Evolutionary conservation across 2,113 vertebrate genomes (phyloP).

Genomic region (Peromyscus maniculatus): DNA sequence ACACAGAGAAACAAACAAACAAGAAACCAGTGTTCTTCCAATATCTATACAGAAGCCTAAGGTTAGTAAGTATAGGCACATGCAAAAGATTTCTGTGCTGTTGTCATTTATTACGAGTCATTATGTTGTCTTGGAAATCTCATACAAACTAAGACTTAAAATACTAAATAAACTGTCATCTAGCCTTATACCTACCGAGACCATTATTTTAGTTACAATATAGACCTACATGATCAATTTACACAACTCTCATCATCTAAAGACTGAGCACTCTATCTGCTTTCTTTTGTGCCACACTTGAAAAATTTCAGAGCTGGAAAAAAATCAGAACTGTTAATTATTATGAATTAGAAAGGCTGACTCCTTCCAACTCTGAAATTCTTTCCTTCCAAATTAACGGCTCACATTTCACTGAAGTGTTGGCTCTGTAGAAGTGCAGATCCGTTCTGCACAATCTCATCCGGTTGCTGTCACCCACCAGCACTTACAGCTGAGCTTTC

Average conservation of each 20-base stretch:
- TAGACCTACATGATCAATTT: background rate
- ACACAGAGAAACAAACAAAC: no score
- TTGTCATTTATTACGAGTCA: slow-evolving; percentile 36
- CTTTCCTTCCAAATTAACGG: slow-evolving; percentile 57
- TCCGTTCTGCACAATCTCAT: slow-evolving; percentile 59
- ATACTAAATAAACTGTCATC: background rate
- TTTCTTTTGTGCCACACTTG: slow-evolving; percentile 40
- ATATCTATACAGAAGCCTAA: slow-evolving; percentile 51
- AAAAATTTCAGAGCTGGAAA: slow-evolving; percentile 41
- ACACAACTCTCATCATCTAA: slow-evolving; percentile 39
- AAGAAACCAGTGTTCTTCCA: background rate
- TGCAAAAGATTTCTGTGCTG: slow-evolving; percentile 23
- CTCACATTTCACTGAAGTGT: slow-evolving; percentile 53
- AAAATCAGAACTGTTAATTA: slow-evolving; percentile 53
- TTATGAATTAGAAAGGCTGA: slow-evolving; percentile 54
- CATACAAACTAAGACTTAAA: slow-evolving; percentile 47
- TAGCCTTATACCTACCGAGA: slow-evolving; percentile 27
- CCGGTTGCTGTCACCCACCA: slow-evolving; percentile 15
- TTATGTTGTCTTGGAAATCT: slow-evolving; percentile 42
- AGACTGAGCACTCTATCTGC: background rate
- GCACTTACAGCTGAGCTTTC: background rate
- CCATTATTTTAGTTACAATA: slow-evolving; percentile 41
- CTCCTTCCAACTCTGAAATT: slow-evolving; percentile 61
- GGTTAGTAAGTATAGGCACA: slow-evolving; percentile 35
- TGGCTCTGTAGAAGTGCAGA: slow-evolving; percentile 43